Percentiles rank a stretch among this genome's conserved stretches.
Evolutionary conservation across 2,797 vertebrate genomes (phyloP).

Genomic region (Nasua narica): DNA sequence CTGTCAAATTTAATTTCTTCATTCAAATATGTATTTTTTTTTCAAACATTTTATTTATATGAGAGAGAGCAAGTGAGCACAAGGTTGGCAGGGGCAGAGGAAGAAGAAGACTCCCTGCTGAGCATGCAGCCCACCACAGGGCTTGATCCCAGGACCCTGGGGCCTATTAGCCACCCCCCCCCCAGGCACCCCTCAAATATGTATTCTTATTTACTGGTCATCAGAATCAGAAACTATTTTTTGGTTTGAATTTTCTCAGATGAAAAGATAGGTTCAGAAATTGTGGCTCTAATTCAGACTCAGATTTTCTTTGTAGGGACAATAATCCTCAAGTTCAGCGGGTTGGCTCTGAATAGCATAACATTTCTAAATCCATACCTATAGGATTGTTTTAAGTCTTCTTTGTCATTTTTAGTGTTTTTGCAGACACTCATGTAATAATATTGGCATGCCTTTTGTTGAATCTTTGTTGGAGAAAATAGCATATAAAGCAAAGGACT

Average conservation of each 20-base stretch:
- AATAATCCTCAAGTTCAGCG: slow-evolving; percentile 16
- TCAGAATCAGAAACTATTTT: neutral
- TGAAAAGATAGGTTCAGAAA: slow-evolving; percentile 29
- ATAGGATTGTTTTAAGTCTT: slow-evolving; percentile 31
- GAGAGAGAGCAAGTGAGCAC: too few species aligned
- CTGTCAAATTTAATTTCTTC: neutral
- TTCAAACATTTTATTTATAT: neutral
- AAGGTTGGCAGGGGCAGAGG: neutral
- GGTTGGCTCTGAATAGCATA: slow-evolving; percentile 35
- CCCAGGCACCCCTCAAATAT: neutral
- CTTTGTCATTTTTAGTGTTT: slow-evolving; percentile 27
- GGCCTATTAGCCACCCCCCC: neutral
- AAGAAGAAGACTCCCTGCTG: neutral
- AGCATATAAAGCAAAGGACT: slow-evolving; percentile 9
- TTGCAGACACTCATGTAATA: slow-evolving; percentile 29
- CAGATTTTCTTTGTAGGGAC: slow-evolving; percentile 44
- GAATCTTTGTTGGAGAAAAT: slow-evolving; percentile 52
- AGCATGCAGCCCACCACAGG: neutral
- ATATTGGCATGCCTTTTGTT: slow-evolving; percentile 25
- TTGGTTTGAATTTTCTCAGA: neutral
- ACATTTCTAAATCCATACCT: slow-evolving; percentile 46
- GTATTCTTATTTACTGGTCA: slow-evolving; percentile 27
- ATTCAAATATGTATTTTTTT: neutral
- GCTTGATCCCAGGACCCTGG: neutral
- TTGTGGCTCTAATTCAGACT: slow-evolving; percentile 26